Base-by-base conservation (phyloP, 2,888 invertebrate genomes). In the Orthosia gothica region DNA sequence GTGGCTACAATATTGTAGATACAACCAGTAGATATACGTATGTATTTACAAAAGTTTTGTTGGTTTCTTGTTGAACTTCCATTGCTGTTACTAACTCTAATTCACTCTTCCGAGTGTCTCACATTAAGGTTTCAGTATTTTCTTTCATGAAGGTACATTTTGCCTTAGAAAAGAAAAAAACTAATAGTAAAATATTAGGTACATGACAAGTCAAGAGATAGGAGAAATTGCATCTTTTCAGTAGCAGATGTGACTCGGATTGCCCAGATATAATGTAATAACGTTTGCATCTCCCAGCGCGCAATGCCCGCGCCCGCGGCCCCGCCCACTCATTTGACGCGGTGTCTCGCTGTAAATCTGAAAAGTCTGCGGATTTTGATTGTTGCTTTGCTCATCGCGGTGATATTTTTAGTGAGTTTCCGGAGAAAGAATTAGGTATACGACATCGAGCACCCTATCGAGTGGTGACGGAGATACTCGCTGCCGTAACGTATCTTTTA, bases 341-440 rank as follows among this genome's bases (percentile, higher is more conserved):
- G 64, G 64, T 64, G 86, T 86, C 84, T 86, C 75, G 76, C 69
- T 70, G 77, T 73, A 78, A 75, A 72, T 81, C 58, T 79, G 77
- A 86, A 83, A 47, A 79, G 86, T 83, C 81, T 86, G 76, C 78
- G 62, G 74, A 63, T 76, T 84, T 76, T 80, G 74, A 86, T 86
- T 86, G 83, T 86, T 86, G 86, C 49, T 86, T 86, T 86, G 86
- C 49, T 86, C 83, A 86, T 84, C 76, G 55, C 50, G 62, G 57
- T 64, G 81, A 79, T 86, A 86, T 86, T 85, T 86, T 86, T 86
- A 79, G 86, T 73, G 32, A 32, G 70, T 86, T 78, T 80, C 79
- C 79, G 58, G 76, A 74, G 65, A 74, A 80, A 84, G 76, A 79
- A 77, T 79, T 75, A 68, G 58, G 20, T 74, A 57, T 47, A 52